phyloP scores from a whole-genome alignment of 1,140 invertebrate species.

The Dinothrombium tinctorium region DNA sequence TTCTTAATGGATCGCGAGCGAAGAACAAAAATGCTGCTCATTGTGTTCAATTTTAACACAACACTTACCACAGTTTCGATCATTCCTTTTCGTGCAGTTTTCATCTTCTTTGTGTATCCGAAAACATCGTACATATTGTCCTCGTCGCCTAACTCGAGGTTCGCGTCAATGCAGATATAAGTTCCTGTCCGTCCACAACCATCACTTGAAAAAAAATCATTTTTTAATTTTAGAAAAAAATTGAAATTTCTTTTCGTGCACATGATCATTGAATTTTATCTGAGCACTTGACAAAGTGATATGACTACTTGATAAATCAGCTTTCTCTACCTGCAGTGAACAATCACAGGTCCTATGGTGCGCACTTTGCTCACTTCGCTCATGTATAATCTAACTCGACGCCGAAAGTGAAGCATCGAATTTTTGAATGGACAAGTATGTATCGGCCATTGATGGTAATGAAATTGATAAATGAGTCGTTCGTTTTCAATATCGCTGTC shows the following conservation, averaged over 20 bases:
- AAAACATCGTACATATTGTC: conserved; percentile 81
- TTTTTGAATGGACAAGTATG: conserved; percentile 73
- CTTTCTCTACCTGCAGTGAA: conserved; percentile 81
- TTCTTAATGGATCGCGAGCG: too few species aligned
- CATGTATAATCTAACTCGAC: conserved; percentile 39
- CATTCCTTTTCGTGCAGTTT: conserved; percentile 69
- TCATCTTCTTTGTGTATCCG: conserved; percentile 71
- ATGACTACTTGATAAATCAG: too few species aligned
- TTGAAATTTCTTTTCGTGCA: too few species aligned
- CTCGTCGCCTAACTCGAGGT: conserved; percentile 74
- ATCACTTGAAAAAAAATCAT: too few species aligned
- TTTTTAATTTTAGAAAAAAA: too few species aligned
- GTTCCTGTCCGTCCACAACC: conserved; percentile 85
- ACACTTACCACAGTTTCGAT: conserved; percentile 66
- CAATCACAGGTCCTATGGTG: conserved; percentile 51
- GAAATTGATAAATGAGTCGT: conserved; percentile 64
- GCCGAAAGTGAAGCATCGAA: conserved; percentile 64
- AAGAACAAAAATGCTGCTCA: too few species aligned
- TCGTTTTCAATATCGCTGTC: conserved; percentile 41
- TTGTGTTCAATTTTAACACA: too few species aligned
- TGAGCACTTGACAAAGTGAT: too few species aligned
- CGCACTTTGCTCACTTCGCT: conserved; percentile 19
- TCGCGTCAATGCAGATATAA: conserved; percentile 79
- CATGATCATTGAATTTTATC: too few species aligned
- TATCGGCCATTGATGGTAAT: conserved; percentile 91